Conservation (phyloP, 2,888 invertebrate species). For the Oligia latruncula region DNA sequence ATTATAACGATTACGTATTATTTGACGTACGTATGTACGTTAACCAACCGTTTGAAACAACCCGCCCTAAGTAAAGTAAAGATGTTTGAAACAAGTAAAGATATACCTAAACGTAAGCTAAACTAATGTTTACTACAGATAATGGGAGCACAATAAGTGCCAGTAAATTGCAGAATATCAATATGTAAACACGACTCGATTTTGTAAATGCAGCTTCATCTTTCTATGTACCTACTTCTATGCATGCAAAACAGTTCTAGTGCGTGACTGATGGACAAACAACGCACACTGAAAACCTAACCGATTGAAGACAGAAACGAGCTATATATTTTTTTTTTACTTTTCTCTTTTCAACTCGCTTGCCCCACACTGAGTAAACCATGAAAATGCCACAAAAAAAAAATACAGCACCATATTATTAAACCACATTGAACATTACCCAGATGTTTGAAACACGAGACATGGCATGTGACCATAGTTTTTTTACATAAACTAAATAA, state of each 20-base stretch:
- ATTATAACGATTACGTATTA: too few relatives aligned
- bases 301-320: not conserved
- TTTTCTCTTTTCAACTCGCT: not conserved
- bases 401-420: slow-evolving; percentile 27
- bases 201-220: not conserved
- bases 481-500: slow-evolving; percentile 69
- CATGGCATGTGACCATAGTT: slow-evolving; percentile 75
- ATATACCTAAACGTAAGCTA: not conserved
- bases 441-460: slow-evolving; percentile 79
- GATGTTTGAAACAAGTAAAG: too few relatives aligned
- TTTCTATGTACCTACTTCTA: not conserved
- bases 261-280: not conserved
- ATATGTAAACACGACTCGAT: not conserved
- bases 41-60: too few relatives aligned
- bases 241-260: not conserved
- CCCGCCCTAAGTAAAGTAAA: too few relatives aligned
- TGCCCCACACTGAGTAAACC: slow-evolving; percentile 6
- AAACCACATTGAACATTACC: slow-evolving; percentile 50
- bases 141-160: not conserved
- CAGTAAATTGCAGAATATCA: not conserved
- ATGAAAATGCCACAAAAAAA: slow-evolving; percentile 30
- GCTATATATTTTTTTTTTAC: not conserved
- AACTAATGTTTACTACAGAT: not conserved
- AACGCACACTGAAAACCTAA: not conserved
- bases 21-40: too few relatives aligned